Evolutionary conservation across 2,888 invertebrate genomes (phyloP).

Genomic region (Scaptomyza cyrtandrae): DNA sequence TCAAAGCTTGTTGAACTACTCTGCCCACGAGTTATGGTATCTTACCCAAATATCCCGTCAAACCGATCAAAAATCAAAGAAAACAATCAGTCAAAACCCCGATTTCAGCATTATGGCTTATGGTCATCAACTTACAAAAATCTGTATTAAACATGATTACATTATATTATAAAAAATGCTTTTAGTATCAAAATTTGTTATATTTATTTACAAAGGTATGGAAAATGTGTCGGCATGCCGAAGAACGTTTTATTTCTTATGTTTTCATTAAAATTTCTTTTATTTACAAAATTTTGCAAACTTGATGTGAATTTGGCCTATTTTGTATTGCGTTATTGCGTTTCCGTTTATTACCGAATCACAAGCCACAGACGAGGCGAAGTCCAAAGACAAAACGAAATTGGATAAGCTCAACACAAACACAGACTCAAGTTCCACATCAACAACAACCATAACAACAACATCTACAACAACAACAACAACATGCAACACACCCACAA

Average conservation of each 20-base stretch:
- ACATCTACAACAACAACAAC: slow-evolving; percentile 49
- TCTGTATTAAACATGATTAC: background rate
- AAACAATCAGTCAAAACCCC: background rate
- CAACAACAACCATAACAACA: slow-evolving; percentile 43
- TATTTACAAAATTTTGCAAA: slow-evolving; percentile 47
- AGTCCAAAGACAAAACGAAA: slow-evolving; percentile 75
- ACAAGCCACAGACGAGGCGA: slow-evolving; percentile 71
- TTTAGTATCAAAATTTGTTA: background rate
- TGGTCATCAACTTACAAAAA: background rate
- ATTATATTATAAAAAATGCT: background rate
- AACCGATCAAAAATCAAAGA: background rate
- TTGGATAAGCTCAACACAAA: slow-evolving; percentile 72
- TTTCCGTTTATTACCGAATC: slow-evolving; percentile 42
- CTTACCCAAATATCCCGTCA: background rate
- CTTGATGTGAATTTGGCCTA: slow-evolving; percentile 33
- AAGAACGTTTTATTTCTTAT: slow-evolving; percentile 23
- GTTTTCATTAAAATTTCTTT: slow-evolving; percentile 36
- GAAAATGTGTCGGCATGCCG: slow-evolving; percentile 8
- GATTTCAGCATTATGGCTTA: background rate
- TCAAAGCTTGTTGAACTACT: background rate
- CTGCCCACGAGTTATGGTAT: background rate
- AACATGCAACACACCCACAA: slow-evolving; percentile 53
- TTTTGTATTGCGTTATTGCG: slow-evolving; percentile 44
- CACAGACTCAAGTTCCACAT: slow-evolving; percentile 72
- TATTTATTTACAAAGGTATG: slow-evolving; percentile 6